Conservation (phyloP, 2,113 vertebrate genomes). For the Zapus hudsonius region DNA sequence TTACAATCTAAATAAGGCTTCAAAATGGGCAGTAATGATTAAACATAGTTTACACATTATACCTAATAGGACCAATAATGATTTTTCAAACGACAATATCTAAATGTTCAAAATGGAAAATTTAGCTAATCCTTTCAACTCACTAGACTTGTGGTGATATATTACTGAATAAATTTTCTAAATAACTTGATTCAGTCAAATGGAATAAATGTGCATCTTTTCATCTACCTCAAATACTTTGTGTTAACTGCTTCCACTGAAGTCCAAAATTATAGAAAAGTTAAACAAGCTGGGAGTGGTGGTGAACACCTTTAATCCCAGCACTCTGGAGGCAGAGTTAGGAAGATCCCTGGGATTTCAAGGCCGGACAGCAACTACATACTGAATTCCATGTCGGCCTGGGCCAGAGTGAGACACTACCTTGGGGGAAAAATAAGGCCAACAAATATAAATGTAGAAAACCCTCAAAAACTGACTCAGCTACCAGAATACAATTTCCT, state of each 20-base stretch:
- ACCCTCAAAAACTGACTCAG: not conserved
- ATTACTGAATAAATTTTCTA: not conserved
- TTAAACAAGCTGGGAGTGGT: too few species aligned
- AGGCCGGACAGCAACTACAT: too few species aligned
- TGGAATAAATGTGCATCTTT: not conserved
- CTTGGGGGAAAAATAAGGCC: too few species aligned
- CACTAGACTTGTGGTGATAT: not conserved
- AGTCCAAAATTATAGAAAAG: slow-evolving; percentile 37
- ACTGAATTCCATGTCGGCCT: too few species aligned
- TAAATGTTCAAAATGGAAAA: not conserved
- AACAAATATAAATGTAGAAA: not conserved
- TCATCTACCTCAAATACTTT: not conserved
- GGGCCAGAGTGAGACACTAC: too few species aligned
- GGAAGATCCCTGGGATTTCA: too few species aligned
- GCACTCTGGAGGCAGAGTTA: too few species aligned
- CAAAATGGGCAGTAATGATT: not conserved
- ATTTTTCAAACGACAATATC: slow-evolving; percentile 1
- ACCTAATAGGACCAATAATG: not conserved
- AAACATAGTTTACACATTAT: not conserved
- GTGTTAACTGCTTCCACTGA: not conserved
- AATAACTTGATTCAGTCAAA: not conserved
- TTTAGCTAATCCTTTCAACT: not conserved
- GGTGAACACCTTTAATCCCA: too few species aligned
- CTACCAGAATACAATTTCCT: not conserved
- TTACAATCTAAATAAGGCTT: not conserved